phyloP scores from a whole-genome alignment of 2,888 invertebrate species.

The Epiblema foenella region DNA sequence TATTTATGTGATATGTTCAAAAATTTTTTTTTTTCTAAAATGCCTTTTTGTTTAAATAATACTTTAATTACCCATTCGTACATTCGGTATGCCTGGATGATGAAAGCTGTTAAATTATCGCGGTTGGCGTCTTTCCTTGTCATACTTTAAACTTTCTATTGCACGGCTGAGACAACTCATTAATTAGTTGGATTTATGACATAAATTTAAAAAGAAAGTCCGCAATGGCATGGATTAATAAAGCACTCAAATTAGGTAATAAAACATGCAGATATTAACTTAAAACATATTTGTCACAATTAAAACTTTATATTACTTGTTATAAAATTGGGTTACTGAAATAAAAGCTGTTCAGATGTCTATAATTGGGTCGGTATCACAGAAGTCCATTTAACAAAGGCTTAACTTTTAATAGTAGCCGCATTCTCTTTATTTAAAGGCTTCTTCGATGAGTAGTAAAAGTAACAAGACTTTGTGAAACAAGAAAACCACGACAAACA shows the following conservation, averaged over 20 bases:
- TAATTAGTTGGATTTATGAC: background rate
- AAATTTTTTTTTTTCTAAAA: background rate
- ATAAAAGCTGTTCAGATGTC: too few relatives aligned
- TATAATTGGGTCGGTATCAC: too few relatives aligned
- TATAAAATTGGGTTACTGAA: too few relatives aligned
- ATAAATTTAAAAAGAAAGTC: background rate
- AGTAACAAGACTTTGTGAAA: too few relatives aligned
- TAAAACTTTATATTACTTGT: too few relatives aligned
- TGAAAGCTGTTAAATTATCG: slow-evolving; percentile 27
- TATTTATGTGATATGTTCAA: too few relatives aligned
- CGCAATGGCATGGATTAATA: background rate
- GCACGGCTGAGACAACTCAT: background rate
- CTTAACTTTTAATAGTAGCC: too few relatives aligned
- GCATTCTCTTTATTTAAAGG: too few relatives aligned
- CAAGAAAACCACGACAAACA: too few relatives aligned
- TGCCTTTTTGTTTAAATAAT: background rate
- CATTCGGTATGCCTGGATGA: slow-evolving; percentile 2
- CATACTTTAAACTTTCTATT: slow-evolving; percentile 7
- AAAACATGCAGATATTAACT: background rate
- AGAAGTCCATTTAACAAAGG: too few relatives aligned
- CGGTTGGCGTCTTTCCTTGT: slow-evolving; percentile 9
- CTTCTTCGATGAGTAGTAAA: too few relatives aligned
- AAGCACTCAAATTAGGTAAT: background rate
- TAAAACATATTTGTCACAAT: background rate
- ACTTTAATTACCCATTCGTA: background rate